Conservation (phyloP, 2,888 invertebrate species). For the Drosophila mimica region DNA sequence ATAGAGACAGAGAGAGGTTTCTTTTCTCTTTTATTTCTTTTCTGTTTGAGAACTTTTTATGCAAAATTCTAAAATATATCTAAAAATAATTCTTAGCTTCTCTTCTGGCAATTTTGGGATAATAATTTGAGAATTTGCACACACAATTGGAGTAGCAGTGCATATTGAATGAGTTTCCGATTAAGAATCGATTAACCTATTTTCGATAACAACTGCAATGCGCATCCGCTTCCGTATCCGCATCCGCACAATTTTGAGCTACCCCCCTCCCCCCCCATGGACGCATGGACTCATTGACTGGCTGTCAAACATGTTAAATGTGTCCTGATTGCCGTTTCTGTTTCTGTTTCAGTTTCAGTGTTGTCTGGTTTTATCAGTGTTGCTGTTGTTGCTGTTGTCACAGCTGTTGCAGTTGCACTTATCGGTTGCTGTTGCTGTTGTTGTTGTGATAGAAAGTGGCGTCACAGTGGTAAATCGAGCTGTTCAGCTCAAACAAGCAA, state of each 20-base stretch:
- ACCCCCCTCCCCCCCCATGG: neutral
- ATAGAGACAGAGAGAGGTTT: neutral
- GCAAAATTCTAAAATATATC: neutral
- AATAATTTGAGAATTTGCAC: neutral
- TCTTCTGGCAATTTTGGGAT: neutral
- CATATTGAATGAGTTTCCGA: slow-evolving; percentile 82
- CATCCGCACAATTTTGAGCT: neutral
- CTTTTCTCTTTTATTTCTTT: neutral
- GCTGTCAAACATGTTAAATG: slow-evolving; percentile 74
- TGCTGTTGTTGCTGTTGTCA: slow-evolving; percentile 34
- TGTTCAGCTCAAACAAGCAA: slow-evolving; percentile 51
- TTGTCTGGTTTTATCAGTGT: slow-evolving; percentile 16
- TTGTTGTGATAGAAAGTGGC: slow-evolving; percentile 76
- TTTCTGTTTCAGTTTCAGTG: slow-evolving; percentile 34
- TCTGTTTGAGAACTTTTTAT: neutral
- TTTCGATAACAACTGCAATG: slow-evolving; percentile 84
- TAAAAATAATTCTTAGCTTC: neutral
- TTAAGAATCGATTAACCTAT: slow-evolving; percentile 84
- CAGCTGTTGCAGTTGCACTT: slow-evolving; percentile 33
- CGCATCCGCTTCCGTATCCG: slow-evolving; percentile 67
- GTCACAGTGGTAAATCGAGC: slow-evolving; percentile 64
- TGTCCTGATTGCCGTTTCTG: slow-evolving; percentile 44
- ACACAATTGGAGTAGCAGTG: slow-evolving; percentile 73
- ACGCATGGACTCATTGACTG: slow-evolving; percentile 29
- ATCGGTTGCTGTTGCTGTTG: slow-evolving; percentile 24